phyloP scores from a whole-genome alignment of 2,888 invertebrate genomes.

The Craniophora ligustri region DNA sequence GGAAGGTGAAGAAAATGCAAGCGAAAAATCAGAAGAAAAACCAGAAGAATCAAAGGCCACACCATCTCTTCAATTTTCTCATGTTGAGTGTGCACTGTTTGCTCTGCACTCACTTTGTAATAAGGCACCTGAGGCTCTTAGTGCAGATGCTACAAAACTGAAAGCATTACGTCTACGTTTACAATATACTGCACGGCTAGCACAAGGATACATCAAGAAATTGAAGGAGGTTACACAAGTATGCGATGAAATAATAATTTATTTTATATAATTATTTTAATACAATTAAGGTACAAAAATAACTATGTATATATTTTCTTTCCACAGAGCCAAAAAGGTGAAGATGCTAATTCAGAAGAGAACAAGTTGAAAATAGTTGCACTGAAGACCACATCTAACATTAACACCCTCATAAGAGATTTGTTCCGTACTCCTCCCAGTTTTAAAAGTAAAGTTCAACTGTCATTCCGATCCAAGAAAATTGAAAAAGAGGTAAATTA shows the following conservation, averaged over 20 bases:
- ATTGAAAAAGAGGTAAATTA: conserved; percentile 75
- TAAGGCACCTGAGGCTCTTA: conserved; percentile 92
- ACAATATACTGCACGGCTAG: conserved; percentile 97
- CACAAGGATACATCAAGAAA: conserved; percentile 94
- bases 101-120: conserved; percentile 93
- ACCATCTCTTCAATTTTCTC: conserved; percentile 97
- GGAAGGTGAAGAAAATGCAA: conserved; percentile 83
- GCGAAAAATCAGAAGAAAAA: conserved; percentile 73
- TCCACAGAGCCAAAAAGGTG: conserved; percentile 90
- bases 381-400: conserved; percentile 96
- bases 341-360: conserved; percentile 93
- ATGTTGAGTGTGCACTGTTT: conserved; percentile 97
- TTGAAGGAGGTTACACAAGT: conserved; percentile 90
- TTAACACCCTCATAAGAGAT: conserved; percentile 97
- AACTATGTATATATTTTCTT: conserved; percentile 58
- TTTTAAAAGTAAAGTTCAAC: conserved; percentile 94
- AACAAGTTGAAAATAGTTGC: conserved; percentile 94
- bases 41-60: conserved; percentile 83
- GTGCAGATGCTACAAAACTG: conserved; percentile 91
- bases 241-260: conserved; percentile 20
- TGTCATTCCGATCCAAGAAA: conserved; percentile 90
- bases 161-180: conserved; percentile 96
- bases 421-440: conserved; percentile 98
- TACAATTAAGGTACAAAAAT: too few relatives aligned
- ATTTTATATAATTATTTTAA: too few relatives aligned